phyloP scores from a whole-genome alignment of 2,113 vertebrate species.

The Struthio camelus region DNA sequence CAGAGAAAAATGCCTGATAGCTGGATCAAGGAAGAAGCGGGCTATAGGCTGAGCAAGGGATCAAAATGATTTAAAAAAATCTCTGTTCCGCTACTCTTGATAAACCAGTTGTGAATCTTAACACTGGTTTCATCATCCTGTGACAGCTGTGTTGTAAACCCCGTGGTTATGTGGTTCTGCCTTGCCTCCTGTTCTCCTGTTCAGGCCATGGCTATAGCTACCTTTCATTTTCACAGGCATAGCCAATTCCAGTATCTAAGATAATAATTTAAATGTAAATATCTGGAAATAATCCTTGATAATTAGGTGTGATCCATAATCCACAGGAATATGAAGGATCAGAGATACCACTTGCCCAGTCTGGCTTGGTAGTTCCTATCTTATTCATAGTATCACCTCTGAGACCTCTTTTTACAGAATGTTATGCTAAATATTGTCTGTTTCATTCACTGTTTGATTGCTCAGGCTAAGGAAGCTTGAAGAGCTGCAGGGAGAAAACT shows the following conservation, averaged over 20 bases:
- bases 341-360: background rate
- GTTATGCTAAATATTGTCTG: background rate
- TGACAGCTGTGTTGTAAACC: background rate
- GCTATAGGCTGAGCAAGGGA: no score
- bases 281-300: background rate
- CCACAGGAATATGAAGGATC: background rate
- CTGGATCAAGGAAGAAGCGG: no score
- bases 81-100: no score
- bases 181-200: background rate
- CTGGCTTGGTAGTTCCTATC: background rate
- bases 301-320: background rate
- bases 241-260: background rate
- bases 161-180: background rate
- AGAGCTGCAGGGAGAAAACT: background rate
- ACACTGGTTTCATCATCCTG: background rate
- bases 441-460: background rate
- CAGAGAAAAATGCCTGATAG: no score
- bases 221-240: background rate
- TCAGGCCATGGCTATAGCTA: background rate
- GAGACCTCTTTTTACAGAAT: background rate
- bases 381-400: background rate
- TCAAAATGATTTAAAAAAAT: no score
- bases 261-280: background rate
- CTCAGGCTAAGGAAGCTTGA: slow-evolving; percentile 27
- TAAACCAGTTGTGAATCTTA: background rate